Percentiles rank a stretch among this genome's conserved stretches.
These are phyloP conservation scores for Heliothis peltigera DNA, from an alignment of 2,888 invertebrate species.

Conservation along the genomic window DNA sequence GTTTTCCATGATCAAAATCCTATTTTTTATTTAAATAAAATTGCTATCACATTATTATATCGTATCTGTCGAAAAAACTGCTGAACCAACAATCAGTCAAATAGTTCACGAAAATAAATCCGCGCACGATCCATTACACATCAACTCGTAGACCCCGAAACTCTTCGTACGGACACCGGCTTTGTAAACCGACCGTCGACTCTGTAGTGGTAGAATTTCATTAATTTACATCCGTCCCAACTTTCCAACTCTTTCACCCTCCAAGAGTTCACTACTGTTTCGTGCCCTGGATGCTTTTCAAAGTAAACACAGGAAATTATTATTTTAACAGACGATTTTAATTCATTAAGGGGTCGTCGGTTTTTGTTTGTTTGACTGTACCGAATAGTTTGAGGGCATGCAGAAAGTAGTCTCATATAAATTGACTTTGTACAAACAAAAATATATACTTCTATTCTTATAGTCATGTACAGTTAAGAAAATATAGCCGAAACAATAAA, in stretches of 20 bases:
- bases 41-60: too few relatives aligned
- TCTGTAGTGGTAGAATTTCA: constrained; percentile 75
- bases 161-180: constrained; percentile 58
- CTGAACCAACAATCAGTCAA: too few relatives aligned
- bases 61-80: too few relatives aligned
- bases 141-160: constrained; percentile 32
- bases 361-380: background rate
- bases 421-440: background rate
- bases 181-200: constrained; percentile 71
- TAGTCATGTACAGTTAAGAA: constrained; percentile 21
- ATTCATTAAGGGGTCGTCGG: constrained; percentile 16
- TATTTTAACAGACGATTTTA: constrained; percentile 29
- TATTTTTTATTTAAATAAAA: too few relatives aligned
- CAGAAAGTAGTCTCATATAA: background rate
- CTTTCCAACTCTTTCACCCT: constrained; percentile 66
- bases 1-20: too few relatives aligned
- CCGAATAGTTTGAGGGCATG: background rate
- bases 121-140: constrained; percentile 33
- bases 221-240: constrained; percentile 83
- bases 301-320: constrained; percentile 40
- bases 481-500: constrained; percentile 35
- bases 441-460: too few relatives aligned
- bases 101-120: too few relatives aligned
- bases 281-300: constrained; percentile 61
- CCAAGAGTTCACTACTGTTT: constrained; percentile 73